A percentile compares a stretch with the other conserved stretches of the same genome.
phyloP scores from a whole-genome alignment of 2,113 vertebrate genomes.

The Scopus umbretta region DNA sequence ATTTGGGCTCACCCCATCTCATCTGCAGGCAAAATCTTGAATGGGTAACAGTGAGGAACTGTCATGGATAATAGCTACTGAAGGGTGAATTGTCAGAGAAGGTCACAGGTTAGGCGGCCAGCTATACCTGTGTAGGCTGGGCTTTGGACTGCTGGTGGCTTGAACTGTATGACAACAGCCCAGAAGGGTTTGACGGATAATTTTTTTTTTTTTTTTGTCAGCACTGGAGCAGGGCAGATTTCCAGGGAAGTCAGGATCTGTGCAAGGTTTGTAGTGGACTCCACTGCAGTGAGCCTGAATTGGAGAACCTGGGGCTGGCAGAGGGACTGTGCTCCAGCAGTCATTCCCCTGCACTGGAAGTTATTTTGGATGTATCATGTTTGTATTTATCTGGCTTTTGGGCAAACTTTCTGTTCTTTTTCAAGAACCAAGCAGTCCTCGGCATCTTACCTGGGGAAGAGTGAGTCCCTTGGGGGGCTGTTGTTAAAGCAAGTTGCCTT shows the following conservation, averaged over 20 bases:
- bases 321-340: neutral
- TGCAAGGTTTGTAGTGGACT: neutral
- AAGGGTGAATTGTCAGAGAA: neutral
- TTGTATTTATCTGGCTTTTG: neutral
- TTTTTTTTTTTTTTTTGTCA: neutral
- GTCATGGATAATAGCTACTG: neutral
- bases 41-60: neutral
- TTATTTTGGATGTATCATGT: neutral
- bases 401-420: neutral
- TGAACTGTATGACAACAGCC: neutral
- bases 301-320: neutral
- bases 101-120: neutral
- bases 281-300: neutral
- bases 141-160: neutral
- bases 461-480: neutral
- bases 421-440: neutral
- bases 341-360: neutral
- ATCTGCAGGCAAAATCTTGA: neutral
- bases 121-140: neutral
- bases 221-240: neutral
- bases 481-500: neutral
- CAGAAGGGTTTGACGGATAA: neutral
- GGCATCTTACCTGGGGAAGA: neutral
- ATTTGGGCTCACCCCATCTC: neutral
- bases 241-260: neutral